These are phyloP conservation scores for Tetropium fuscum DNA, from an alignment of 2,888 invertebrate genomes.

Conservation along the genomic window DNA sequence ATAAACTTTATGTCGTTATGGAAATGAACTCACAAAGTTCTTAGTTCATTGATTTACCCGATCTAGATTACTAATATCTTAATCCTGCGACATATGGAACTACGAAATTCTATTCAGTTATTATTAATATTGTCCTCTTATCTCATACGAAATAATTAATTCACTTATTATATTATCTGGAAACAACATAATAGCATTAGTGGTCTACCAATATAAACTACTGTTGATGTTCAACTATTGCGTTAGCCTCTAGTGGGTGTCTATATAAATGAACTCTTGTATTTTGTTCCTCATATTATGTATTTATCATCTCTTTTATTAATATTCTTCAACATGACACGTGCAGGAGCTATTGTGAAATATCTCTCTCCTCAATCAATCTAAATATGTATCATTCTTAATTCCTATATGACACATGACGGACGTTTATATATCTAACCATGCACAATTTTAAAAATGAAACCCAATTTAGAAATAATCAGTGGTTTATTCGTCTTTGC, in stretches of 20 bases:
- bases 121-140: constrained; percentile 20
- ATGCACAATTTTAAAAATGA: too few relatives aligned
- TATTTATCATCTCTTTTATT: constrained; percentile 26
- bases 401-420: too few relatives aligned
- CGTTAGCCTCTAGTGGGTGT: constrained; percentile 19
- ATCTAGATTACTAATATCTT: too few relatives aligned
- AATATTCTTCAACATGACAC: constrained; percentile 16
- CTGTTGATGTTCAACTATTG: constrained; percentile 1
- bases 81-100: constrained; percentile 5
- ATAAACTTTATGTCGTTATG: too few relatives aligned
- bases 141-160: constrained; percentile 28
- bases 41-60: too few relatives aligned
- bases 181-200: constrained; percentile 28
- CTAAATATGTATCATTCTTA: too few relatives aligned
- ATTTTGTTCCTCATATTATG: constrained; percentile 2
- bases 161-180: constrained; percentile 27
- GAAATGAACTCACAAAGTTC: too few relatives aligned
- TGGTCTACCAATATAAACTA: constrained; percentile 17
- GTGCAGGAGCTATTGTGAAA: constrained; percentile 15
- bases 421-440: too few relatives aligned
- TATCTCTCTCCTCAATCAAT: too few relatives aligned
- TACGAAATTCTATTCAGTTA: constrained; percentile 19
- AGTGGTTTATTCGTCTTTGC: too few relatives aligned
- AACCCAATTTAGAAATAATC: too few relatives aligned
- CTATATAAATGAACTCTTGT: constrained; percentile 26